Percentiles rank a stretch among this genome's conserved stretches.
These are phyloP conservation scores for Daubentonia madagascariensis DNA, from an alignment of 2,113 vertebrate species.

Conservation along the genomic window DNA sequence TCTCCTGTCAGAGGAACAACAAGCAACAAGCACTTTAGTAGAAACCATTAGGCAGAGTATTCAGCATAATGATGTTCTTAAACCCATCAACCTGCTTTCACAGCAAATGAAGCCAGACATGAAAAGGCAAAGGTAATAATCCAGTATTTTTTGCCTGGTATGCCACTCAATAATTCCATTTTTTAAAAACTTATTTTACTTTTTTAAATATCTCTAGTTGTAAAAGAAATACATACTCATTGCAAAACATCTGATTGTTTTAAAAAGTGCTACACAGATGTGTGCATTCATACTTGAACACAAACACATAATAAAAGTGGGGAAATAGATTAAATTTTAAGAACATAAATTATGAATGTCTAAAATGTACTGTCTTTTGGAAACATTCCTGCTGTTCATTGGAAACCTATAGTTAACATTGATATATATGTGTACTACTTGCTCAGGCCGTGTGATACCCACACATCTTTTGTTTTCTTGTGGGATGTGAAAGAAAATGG, in stretches of 20 bases:
- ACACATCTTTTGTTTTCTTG: not conserved
- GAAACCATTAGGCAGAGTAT: conserved; percentile 93
- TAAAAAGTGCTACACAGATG: not conserved
- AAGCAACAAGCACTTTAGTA: conserved; percentile 88
- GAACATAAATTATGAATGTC: not conserved
- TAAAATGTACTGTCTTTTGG: not conserved
- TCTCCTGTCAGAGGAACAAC: conserved; percentile 86
- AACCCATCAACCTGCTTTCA: conserved; percentile 91
- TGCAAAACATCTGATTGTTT: not conserved
- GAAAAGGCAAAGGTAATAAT: conserved; percentile 91
- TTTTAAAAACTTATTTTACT: not conserved
- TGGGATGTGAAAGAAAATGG: not conserved
- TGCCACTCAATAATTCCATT: not conserved
- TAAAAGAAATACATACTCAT: not conserved
- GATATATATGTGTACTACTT: not conserved
- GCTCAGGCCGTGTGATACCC: not conserved
- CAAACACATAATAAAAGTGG: not conserved
- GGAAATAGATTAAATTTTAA: not conserved
- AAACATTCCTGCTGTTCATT: not conserved
- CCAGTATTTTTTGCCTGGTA: not conserved
- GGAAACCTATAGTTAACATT: not conserved
- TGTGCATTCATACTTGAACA: not conserved
- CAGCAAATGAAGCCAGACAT: conserved; percentile 84
- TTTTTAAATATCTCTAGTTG: not conserved
- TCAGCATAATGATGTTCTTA: conserved; percentile 94